phyloP scores from a whole-genome alignment of 2,888 invertebrate genomes.

The Stramonita haemastoma region DNA sequence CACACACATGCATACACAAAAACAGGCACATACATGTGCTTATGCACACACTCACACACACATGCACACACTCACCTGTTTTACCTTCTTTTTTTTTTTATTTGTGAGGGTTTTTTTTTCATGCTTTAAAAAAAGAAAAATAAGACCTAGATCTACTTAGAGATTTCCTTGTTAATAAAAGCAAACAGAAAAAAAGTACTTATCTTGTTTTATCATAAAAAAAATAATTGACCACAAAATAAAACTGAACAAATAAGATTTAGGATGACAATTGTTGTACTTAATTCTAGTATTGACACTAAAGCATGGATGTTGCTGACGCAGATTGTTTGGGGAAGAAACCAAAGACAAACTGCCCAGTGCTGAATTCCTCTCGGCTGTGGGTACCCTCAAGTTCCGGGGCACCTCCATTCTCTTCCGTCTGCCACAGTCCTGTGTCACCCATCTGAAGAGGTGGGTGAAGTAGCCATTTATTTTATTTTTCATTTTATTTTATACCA shows the following conservation, averaged over 20 bases:
- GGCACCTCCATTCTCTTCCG: conserved; percentile 85
- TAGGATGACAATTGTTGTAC: neutral
- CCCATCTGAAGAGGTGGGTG: conserved; percentile 60
- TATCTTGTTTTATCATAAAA: neutral
- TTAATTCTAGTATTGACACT: neutral
- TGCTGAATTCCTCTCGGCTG: conserved; percentile 82
- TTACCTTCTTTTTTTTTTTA: neutral
- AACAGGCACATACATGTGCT: neutral
- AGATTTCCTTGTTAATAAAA: too few species aligned
- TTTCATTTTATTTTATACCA: too few species aligned
- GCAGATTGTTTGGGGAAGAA: conserved; percentile 76
- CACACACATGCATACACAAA: neutral
- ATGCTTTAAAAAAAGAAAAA: too few species aligned
- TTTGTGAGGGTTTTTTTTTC: too few species aligned
- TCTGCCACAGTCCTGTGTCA: conserved; percentile 78
- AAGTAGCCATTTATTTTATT: neutral
- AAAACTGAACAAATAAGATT: neutral
- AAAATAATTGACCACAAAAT: neutral
- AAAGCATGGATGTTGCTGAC: neutral
- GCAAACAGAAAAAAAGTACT: neutral
- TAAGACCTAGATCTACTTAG: too few species aligned
- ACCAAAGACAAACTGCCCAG: conserved; percentile 72
- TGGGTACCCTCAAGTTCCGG: conserved; percentile 83
- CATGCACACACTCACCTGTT: neutral
- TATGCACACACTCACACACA: neutral